Evolutionary conservation across 2,113 vertebrate genomes (phyloP), one percentile per base, ranked within the genome.

Genomic region (Plecotus auritus): DNA sequence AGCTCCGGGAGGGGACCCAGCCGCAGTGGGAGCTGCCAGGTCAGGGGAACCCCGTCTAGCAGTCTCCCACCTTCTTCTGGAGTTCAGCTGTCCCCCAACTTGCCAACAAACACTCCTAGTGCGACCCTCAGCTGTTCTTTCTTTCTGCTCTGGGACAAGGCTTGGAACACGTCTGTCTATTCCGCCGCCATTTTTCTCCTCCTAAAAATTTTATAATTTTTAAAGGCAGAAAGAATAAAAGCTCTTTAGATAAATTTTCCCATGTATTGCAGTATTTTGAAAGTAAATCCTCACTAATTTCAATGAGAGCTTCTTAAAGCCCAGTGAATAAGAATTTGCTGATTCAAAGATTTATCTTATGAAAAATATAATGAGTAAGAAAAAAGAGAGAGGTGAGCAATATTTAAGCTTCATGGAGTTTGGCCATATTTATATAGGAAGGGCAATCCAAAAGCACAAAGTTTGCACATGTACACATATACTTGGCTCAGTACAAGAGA

Each of bases 371-470:
- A 77, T 28, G 22, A 88, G 16, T 93, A 18, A 11, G 56, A 69
- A 10, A 26, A 56, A 85, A 96, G 70, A 81, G 12, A 93, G 17
- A 76, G 6, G 37, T 56, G 40, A 97, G 70, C 40, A 81, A 17
- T 72, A 89, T 96, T 82, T 92, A 51, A 56, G 59, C 85, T 72
- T 85, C 78, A 87, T 35, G 20, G 66, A 93, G 20, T 84, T 77
- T 64, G 77, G 23, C 30, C 37, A 51, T 87, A 85, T 93, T 96
- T 70, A 84, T 82, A 59, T 20, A 28, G 22, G 17, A 93, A 69
- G 69, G 9, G 42, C 5, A n/a, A 83, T 49, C 12, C n/a, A 73
- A 61, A 73, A 88, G 5, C 87, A 94, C 10, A 28, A 69, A 47
- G 37, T 76, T 56, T 95, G 59, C 66, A 77, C 42, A 90, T 88